Percentiles rank a stretch among this genome's conserved stretches.
Conservation (phyloP, 2,113 vertebrate genomes). For the Piaya cayana region DNA sequence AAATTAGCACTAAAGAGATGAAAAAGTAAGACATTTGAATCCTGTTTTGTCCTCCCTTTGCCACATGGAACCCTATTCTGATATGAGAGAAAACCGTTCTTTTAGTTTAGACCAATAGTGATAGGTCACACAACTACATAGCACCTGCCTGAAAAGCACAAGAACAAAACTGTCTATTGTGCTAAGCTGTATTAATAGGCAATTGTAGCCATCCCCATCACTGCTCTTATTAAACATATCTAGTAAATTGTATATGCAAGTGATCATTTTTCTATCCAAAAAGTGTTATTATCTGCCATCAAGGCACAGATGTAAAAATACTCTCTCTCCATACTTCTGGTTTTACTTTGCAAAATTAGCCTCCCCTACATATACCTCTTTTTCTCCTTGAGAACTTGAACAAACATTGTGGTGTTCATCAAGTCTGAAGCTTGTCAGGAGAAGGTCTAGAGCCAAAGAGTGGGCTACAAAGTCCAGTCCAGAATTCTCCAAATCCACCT, state of each 20-base stretch:
- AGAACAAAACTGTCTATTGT: background rate
- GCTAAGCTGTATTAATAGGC: background rate
- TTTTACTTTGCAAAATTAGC: background rate
- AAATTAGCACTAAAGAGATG: background rate
- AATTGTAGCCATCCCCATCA: background rate
- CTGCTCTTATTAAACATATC: background rate
- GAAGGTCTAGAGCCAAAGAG: background rate
- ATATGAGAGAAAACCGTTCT: background rate
- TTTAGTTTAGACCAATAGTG: background rate
- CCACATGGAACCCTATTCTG: background rate
- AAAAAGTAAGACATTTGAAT: background rate
- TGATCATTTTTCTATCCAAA: background rate
- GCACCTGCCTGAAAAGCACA: background rate
- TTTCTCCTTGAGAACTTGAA: background rate
- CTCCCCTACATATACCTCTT: background rate
- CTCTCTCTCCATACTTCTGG: background rate
- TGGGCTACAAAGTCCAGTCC: background rate
- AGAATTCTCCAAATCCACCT: background rate
- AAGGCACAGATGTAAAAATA: background rate
- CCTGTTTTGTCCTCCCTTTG: background rate
- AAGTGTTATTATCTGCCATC: background rate
- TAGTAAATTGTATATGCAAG: background rate
- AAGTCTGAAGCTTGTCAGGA: background rate
- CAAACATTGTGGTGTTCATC: background rate
- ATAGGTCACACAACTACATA: background rate